These are phyloP conservation scores for Psittacus erithacus DNA, from an alignment of 2,113 vertebrate species.

Conservation along the genomic window DNA sequence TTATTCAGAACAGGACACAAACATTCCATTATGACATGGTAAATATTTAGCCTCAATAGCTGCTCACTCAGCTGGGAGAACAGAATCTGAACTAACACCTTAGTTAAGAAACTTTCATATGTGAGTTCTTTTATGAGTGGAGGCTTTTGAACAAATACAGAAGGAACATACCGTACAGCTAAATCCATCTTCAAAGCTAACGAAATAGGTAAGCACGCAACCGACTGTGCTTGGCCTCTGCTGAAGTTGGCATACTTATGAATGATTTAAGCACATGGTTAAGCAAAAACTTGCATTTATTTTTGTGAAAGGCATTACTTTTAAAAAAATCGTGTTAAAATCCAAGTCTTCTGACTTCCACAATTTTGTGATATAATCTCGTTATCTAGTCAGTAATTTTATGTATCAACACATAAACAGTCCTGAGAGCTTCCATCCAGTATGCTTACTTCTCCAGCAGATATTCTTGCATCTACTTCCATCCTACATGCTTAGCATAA, in stretches of 20 bases:
- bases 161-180: background rate
- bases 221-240: background rate
- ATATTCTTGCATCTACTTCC: background rate
- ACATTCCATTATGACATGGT: background rate
- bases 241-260: background rate
- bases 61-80: slow-evolving; percentile 36
- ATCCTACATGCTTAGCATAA: background rate
- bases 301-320: background rate
- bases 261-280: background rate
- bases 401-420: background rate
- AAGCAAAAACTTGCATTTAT: background rate
- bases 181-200: background rate
- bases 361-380: background rate
- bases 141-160: background rate
- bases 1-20: slow-evolving; percentile 19
- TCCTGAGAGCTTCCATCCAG: background rate
- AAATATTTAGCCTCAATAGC: slow-evolving; percentile 53
- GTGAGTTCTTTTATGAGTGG: background rate
- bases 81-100: slow-evolving; percentile 35
- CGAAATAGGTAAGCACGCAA: background rate
- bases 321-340: background rate
- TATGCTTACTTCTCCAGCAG: background rate
- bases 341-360: background rate
- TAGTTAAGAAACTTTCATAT: slow-evolving; percentile 10
- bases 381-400: background rate